Conservation (phyloP, 1,140 invertebrate species). For the Caerostris extrusa region DNA sequence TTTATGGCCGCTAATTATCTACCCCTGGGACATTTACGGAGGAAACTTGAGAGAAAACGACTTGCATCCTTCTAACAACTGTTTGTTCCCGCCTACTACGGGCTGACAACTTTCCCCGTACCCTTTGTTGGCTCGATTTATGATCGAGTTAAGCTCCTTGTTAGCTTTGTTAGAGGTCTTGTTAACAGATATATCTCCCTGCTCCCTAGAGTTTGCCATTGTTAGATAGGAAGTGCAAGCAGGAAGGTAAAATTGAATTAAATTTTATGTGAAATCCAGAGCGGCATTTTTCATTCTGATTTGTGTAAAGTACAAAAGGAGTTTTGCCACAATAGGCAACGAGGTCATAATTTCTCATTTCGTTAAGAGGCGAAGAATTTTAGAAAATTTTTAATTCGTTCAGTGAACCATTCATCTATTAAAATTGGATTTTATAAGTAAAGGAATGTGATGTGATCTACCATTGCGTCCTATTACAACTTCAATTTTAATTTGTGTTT, state of each 20-base stretch:
- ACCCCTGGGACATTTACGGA: conserved; percentile 34
- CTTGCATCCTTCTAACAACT: conserved; percentile 15
- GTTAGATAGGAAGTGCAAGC: neutral
- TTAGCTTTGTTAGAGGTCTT: conserved; percentile 54
- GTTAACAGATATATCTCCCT: conserved; percentile 33
- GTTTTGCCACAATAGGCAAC: too few relatives aligned
- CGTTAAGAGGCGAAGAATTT: neutral
- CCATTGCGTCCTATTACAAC: too few relatives aligned
- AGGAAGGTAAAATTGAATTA: conserved; percentile 39
- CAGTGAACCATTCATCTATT: neutral
- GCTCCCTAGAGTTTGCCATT: neutral
- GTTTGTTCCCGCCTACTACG: conserved; percentile 17
- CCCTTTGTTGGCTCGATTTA: conserved; percentile 38
- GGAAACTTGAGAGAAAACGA: conserved; percentile 31
- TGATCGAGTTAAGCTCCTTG: conserved; percentile 57
- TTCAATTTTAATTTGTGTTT: too few relatives aligned
- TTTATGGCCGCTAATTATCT: conserved; percentile 49
- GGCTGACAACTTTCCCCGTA: conserved; percentile 13
- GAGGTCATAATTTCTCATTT: too few relatives aligned
- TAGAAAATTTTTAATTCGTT: neutral
- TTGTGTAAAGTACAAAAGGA: neutral
- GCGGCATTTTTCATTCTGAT: conserved; percentile 27
- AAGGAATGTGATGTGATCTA: neutral
- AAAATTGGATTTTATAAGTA: neutral
- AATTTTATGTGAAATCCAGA: conserved; percentile 43